These are phyloP conservation scores for Psammodynastes pulverulentus DNA, from an alignment of 2,113 vertebrate species.

Conservation along the genomic window DNA sequence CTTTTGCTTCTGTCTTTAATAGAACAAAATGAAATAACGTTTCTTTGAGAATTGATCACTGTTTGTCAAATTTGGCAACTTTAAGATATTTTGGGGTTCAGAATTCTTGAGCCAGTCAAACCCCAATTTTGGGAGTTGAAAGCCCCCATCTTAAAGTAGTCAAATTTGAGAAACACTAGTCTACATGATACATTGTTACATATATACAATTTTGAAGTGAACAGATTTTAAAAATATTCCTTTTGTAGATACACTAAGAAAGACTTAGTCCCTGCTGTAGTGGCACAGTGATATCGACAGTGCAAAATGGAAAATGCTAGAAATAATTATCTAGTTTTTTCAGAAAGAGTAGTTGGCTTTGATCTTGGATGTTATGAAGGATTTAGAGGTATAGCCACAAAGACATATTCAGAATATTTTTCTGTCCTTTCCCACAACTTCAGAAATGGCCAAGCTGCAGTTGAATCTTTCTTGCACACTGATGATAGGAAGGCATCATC, in stretches of 20 bases:
- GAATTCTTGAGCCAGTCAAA: not conserved
- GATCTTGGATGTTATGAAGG: not conserved
- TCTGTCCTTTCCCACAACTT: not conserved
- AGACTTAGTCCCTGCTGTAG: not conserved
- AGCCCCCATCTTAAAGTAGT: not conserved
- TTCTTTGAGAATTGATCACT: slow-evolving; percentile 21
- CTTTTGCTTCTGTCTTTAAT: not conserved
- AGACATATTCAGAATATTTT: not conserved
- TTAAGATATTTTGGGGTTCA: not conserved
- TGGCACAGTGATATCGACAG: not conserved
- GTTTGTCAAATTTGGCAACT: not conserved
- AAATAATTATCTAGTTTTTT: not conserved
- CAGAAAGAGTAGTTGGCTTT: not conserved
- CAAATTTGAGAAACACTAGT: not conserved
- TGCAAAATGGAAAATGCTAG: not conserved
- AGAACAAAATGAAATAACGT: not conserved
- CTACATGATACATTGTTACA: too few relatives aligned
- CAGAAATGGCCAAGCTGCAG: not conserved
- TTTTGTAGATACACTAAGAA: not conserved
- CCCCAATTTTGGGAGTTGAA: not conserved
- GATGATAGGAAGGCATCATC: not conserved
- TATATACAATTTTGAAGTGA: not conserved
- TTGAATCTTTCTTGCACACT: not conserved
- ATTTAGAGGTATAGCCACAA: not conserved
- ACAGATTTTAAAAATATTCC: not conserved